Evolutionary conservation across 2,797 vertebrate species (phyloP), one percentile per base, ranked within the genome.

Genomic region (Stomatorhinus walkeri): DNA sequence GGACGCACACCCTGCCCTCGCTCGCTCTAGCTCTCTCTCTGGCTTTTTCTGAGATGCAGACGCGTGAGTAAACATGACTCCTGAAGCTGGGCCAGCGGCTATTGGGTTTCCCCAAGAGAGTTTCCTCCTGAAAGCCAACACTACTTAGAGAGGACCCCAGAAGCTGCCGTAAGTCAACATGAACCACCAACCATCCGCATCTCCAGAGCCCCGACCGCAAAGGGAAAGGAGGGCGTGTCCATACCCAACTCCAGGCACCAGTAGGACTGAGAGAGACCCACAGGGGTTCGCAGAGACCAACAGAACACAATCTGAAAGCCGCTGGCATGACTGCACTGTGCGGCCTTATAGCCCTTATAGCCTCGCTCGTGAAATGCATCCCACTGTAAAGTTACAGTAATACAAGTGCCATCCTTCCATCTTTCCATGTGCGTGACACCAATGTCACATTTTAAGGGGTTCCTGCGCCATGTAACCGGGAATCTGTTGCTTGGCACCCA

Each of bases 91-190:
- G 36, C 76, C 76, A 92, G 89, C 24, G 28, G 87, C 48, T 88
- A 90, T 85, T 90, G 91, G 91, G 86, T 90, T 92, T 92, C 90
- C 88, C 90, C 72, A 49, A 88, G 90, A 85, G 46, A 7, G 88
- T 91, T 92, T 92, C 92, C 56, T 14, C 91, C 92, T 92, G 93
- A 92, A 93, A 94, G 91, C 93, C 93, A 94, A 92, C 90, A 93
- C 89, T 91, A 93, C 91, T 93, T 90, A 91, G 91, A 64, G 90
- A 93, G 92, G 90, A 92, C 87, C 93, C 91, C 92, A 90, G 88
- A 51, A 90, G 91, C 84, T 85, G 68, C 87, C 89, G 91, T 92
- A 92, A 91, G 90, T 93, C 91, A 94, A 91, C 90, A 64, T 89
- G 1, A 90, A 91, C 92, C 19, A 3, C n/a, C 22, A 28, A 84